A percentile compares a stretch with the other conserved stretches of the same genome.
These are phyloP conservation scores for Parasteatoda lunata DNA, from an alignment of 2,888 invertebrate species.

Conservation along the genomic window DNA sequence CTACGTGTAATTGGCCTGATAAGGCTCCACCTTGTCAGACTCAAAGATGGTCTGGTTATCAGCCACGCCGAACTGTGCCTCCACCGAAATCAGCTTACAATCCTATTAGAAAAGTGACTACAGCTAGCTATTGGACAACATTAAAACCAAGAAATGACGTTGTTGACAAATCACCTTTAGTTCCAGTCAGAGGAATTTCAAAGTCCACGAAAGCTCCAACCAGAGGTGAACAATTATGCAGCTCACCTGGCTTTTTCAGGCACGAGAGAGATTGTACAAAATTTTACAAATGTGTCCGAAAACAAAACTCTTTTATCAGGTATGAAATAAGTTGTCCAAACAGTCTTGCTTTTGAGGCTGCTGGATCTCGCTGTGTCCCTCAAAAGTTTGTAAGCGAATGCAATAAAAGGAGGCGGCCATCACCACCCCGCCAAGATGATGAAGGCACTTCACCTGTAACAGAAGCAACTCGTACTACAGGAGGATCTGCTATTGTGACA, in stretches of 20 bases:
- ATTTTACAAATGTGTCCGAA: conserved; percentile 63
- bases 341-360: conserved; percentile 49
- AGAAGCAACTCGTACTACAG: not conserved
- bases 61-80: not conserved
- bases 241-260: conserved; percentile 44
- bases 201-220: conserved; percentile 19
- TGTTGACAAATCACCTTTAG: conserved; percentile 17
- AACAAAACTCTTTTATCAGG: conserved; percentile 24
- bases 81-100: conserved; percentile 6
- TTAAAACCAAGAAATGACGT: conserved; percentile 36
- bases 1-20: conserved; percentile 84
- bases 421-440: conserved; percentile 43
- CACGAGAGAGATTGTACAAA: conserved; percentile 63
- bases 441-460: conserved; percentile 26
- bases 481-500: not conserved
- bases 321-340: conserved; percentile 63
- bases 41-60: not conserved
- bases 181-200: not conserved
- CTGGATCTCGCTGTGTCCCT: conserved; percentile 31
- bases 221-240: conserved; percentile 23
- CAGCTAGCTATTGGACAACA: conserved; percentile 10
- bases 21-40: conserved; percentile 82
- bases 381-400: conserved; percentile 29
- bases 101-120: conserved; percentile 10
- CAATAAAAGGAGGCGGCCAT: not conserved